Base-by-base conservation (phyloP, 2,888 invertebrate species). In the Formica aserva region DNA sequence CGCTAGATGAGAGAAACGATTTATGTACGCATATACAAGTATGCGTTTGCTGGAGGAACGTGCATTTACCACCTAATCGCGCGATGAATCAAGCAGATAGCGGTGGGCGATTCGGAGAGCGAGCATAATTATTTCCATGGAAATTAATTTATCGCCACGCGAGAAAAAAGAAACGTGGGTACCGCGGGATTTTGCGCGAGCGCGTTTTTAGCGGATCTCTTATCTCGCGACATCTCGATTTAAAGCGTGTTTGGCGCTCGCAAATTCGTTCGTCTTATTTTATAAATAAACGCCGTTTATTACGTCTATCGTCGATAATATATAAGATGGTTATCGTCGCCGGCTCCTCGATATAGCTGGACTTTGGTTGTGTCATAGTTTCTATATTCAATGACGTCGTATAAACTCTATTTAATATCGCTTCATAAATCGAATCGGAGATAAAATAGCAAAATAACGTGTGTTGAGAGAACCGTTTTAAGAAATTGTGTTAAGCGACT, bases 201-300 rank as follows among this genome's bases (percentile, higher is more conserved):
- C 41, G 41, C 69, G 41, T 8, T 32, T 76, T 77, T 77, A 55
- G 45, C 52, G 52, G 8, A 15, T 55, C 60, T 75, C n/a, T 62
- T 32, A 52, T 52, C n/a, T 75, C 65, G 35, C 71, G 52, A 62
- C 55, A 67, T 57, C 52, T 52, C 38, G 29, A 67, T 71, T 86
- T 78, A 63, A 26, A 72, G 35, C 35, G 35, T 22, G 18, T 15
- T 60, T 22, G 57, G 52, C 35, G 66, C 65, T 55, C 18, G 52
- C 38, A 18, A 75, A 18, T 35, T 13, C 52, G 22, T n/a, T 45
- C 45, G 26, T 67, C 32, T 38, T 22, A 83, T 77, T 85, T 88
- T 87, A 89, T 89, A 91, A 92, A 91, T 91, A 92, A 91, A 85
- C 85, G 82, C 48, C 67, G 76, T 87, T 91, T 92, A 92, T 92